Evolutionary conservation across 1,140 invertebrate genomes (phyloP).

Genomic region (Theocolax elegans): DNA sequence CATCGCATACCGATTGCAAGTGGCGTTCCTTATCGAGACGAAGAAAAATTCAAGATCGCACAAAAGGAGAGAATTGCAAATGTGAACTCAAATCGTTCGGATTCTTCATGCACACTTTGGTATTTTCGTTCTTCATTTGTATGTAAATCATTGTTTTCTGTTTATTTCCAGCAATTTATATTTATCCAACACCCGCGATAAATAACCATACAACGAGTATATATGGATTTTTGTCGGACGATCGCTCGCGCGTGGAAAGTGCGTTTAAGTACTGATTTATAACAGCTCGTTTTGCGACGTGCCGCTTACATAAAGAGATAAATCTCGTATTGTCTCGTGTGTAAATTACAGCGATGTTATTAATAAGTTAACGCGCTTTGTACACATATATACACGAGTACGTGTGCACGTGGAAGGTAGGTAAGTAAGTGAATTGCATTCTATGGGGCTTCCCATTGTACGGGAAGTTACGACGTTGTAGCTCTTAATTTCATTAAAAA

Average conservation of each 20-base stretch:
- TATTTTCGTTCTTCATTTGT: conserved; percentile 2
- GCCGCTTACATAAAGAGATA: conserved; percentile 22
- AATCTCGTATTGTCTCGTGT: conserved; percentile 24
- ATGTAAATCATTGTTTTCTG: conserved; percentile 25
- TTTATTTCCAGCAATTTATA: conserved; percentile 16
- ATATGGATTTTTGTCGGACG: too few relatives aligned
- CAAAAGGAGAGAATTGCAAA: not conserved
- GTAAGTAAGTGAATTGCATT: not conserved
- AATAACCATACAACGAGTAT: conserved; percentile 1
- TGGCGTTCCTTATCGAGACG: not conserved
- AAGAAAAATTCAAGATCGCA: not conserved
- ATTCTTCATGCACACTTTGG: not conserved
- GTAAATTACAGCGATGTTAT: conserved; percentile 30
- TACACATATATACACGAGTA: too few relatives aligned
- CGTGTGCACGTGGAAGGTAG: too few relatives aligned
- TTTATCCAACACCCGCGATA: conserved; percentile 2
- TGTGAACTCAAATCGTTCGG: not conserved
- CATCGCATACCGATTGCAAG: not conserved
- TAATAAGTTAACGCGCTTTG: conserved; percentile 12
- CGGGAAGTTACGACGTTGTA: not conserved
- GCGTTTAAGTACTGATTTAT: too few relatives aligned
- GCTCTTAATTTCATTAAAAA: conserved; percentile 21
- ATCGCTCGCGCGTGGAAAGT: too few relatives aligned
- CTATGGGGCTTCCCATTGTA: not conserved
- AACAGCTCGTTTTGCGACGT: conserved; percentile 6